phyloP scores from a whole-genome alignment of 2,888 invertebrate species.

The Mamestra brassicae region DNA sequence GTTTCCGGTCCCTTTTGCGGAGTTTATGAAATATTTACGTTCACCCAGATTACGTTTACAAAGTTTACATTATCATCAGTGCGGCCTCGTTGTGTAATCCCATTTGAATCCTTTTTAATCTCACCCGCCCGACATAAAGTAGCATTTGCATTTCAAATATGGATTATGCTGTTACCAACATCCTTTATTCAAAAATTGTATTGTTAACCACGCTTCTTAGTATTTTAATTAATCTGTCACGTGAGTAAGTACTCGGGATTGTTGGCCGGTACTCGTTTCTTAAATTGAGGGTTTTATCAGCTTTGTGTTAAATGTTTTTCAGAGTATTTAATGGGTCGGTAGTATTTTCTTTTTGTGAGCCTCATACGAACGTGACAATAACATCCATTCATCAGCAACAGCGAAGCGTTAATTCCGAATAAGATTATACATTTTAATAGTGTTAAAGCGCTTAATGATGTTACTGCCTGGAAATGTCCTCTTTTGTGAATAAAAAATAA shows the following conservation, averaged over 20 bases:
- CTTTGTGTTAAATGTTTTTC: background rate
- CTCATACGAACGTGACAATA: background rate
- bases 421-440: conserved; percentile 22
- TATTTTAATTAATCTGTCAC: conserved; percentile 40
- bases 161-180: conserved; percentile 66
- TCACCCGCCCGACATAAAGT: conserved; percentile 64
- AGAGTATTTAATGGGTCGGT: background rate
- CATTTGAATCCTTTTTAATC: conserved; percentile 74
- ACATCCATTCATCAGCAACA: conserved; percentile 14
- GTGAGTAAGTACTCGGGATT: conserved; percentile 3
- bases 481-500: conserved; percentile 6
- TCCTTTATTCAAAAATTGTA: conserved; percentile 58
- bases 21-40: conserved; percentile 66
- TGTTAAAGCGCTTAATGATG: conserved; percentile 30
- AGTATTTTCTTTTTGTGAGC: background rate
- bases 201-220: conserved; percentile 48
- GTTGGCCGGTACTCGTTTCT: background rate
- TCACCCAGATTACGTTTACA: conserved; percentile 66
- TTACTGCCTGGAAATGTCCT: conserved; percentile 3
- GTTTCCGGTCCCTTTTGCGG: conserved; percentile 48
- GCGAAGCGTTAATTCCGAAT: conserved; percentile 11
- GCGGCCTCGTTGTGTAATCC: conserved; percentile 68
- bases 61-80: conserved; percentile 72
- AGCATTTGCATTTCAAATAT: conserved; percentile 71
- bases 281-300: background rate